These are phyloP conservation scores for Actenoides hombroni DNA, from an alignment of 2,113 vertebrate species.

Conservation along the genomic window DNA sequence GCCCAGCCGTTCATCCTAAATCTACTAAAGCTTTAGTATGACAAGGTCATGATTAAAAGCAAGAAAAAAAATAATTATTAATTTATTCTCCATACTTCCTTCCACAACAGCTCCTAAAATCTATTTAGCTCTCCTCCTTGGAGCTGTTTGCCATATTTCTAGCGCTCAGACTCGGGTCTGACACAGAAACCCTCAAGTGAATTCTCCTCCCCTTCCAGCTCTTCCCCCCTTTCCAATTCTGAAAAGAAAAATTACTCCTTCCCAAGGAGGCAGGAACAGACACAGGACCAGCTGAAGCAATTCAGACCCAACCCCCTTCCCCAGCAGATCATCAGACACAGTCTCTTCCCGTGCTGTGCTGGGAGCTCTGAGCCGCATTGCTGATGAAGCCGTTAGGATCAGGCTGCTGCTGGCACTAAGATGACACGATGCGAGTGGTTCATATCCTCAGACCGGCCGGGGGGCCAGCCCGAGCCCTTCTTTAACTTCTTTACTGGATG, in stretches of 20 bases:
- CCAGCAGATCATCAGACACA: background rate
- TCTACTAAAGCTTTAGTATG: background rate
- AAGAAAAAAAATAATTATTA: background rate
- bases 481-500: background rate
- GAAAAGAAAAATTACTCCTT: background rate
- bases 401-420: background rate
- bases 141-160: background rate
- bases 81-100: background rate
- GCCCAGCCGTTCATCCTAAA: background rate
- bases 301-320: background rate
- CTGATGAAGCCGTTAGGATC: slow-evolving; percentile 2
- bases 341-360: background rate
- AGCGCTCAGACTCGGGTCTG: accelerated
- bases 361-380: background rate
- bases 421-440: background rate
- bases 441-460: background rate
- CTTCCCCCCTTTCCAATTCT: background rate
- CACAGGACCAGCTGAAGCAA: background rate
- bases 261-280: background rate
- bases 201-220: background rate
- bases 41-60: background rate
- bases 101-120: background rate
- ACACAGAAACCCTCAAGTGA: background rate
- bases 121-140: background rate
- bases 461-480: background rate